Base-by-base conservation (phyloP, 64 coral and sea anemone species). In the Cladopsammia gracilis region DNA sequence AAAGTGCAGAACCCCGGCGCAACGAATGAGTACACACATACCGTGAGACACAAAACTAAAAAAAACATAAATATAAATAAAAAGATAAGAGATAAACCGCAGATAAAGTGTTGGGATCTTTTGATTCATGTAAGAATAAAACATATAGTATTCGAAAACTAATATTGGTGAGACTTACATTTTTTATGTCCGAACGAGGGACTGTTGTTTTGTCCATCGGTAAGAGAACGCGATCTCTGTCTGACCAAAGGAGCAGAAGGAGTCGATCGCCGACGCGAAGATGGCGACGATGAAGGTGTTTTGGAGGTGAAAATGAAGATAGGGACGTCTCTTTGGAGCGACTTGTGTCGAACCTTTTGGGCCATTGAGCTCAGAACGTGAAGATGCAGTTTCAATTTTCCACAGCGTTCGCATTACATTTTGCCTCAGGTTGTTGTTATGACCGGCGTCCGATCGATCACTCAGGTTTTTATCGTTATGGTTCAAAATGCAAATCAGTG, bases 141-240 rank as follows among this genome's bases (percentile, higher is more conserved):
- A 34, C 34, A 34, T 56, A 56, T 1, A 56, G 12, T 10, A 56
- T 7, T 7, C 53, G 12, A 12, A 56, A 56, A 56, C 7, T 56
- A 56, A 56, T 56, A 12, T 5, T 56, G 53, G 53, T 10, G n/a
- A n/a, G n/a, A 64, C 61, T 75, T 50, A 75, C 72, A 43, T 75
- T 75, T 75, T 49, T 73, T 43, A 16, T 34, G 26, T 73, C 72
- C 25, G 42, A 4, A 6, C 3, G 20, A 49, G 25, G 80, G 62
- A 50, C 45, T 68, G 44, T 12, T n/a, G 44, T 11, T 68, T 5
- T 66, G 19, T 23, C n/a, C 80, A 13, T 67, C 62, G 19, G 8
- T 50, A 4, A 84, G 62, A 3, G 80, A 84, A 19, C 44, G 61
- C 9, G 80, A 84, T 44, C 80, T 65, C 44, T 84, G 61, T 20